Percentiles rank a stretch among this genome's conserved stretches.
phyloP scores from a whole-genome alignment of 1,140 invertebrate genomes.

The Bacillus rossius region DNA sequence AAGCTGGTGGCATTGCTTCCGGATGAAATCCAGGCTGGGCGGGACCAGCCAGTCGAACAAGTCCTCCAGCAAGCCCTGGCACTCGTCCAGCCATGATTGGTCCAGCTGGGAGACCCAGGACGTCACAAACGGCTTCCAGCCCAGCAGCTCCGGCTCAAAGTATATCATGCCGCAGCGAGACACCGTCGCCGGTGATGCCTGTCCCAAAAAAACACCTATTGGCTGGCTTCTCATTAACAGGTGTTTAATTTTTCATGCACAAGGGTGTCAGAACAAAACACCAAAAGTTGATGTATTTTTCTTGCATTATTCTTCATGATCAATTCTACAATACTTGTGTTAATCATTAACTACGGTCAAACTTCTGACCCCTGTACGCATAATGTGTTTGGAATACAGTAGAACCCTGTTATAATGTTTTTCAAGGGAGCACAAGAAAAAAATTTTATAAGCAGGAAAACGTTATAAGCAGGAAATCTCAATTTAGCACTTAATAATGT shows the following conservation, averaged over 20 bases:
- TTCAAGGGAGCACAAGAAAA: too few species aligned
- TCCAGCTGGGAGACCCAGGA: slow-evolving; percentile 68
- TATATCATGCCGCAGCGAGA: slow-evolving; percentile 96
- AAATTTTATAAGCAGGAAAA: too few species aligned
- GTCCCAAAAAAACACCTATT: background rate
- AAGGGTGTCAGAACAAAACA: slow-evolving; percentile 1
- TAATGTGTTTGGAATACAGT: too few species aligned
- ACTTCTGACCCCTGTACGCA: too few species aligned
- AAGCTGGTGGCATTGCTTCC: slow-evolving; percentile 59
- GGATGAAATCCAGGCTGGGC: slow-evolving; percentile 58
- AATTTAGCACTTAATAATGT: too few species aligned
- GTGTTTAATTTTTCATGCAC: too few species aligned
- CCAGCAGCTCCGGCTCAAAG: slow-evolving; percentile 71
- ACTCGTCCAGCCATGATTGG: slow-evolving; percentile 57
- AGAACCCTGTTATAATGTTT: too few species aligned
- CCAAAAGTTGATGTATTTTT: background rate
- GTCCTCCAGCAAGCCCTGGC: slow-evolving; percentile 53
- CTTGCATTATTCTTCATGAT: background rate
- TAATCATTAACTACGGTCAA: too few species aligned
- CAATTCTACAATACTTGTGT: too few species aligned
- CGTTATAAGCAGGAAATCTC: too few species aligned
- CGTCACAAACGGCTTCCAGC: slow-evolving; percentile 61
- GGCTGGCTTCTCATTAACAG: too few species aligned
- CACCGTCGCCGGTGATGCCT: slow-evolving; percentile 84
- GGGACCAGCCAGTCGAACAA: slow-evolving; percentile 73